phyloP scores from a whole-genome alignment of 2,888 invertebrate genomes.

The Cremastinae sp. region DNA sequence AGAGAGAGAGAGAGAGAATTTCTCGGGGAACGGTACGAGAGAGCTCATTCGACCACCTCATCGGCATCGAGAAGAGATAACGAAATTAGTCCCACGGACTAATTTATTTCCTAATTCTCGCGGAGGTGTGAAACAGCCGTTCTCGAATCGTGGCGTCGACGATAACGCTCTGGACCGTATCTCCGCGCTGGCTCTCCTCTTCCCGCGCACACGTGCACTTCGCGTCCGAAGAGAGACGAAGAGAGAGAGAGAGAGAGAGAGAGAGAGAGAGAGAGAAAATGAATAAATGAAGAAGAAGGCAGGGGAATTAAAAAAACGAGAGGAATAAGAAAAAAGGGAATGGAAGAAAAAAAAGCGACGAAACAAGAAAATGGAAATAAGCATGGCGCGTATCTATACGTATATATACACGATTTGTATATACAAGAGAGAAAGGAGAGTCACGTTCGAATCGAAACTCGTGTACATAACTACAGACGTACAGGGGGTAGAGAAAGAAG shows the following conservation, averaged over 20 bases:
- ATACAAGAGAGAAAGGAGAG: conserved; percentile 45
- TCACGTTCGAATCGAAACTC: conserved; percentile 58
- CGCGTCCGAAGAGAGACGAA: conserved; percentile 16
- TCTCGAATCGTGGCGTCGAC: conserved; percentile 74
- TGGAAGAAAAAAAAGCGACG: conserved; percentile 45
- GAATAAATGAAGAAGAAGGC: conserved; percentile 51
- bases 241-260: conserved; percentile 36
- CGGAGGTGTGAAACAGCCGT: conserved; percentile 80
- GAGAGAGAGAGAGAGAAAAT: conserved; percentile 37
- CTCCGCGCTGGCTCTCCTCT: background rate
- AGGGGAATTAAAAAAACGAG: conserved; percentile 38
- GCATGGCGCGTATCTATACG: conserved; percentile 33
- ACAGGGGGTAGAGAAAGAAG: conserved; percentile 20
- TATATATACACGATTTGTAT: conserved; percentile 20
- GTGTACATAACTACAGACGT: conserved; percentile 35
- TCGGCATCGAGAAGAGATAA: conserved; percentile 73
- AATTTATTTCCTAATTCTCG: conserved; percentile 80
- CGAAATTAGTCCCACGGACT: conserved; percentile 79
- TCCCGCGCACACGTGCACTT: background rate
- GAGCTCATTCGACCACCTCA: conserved; percentile 50
- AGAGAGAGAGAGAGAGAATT: conserved; percentile 2
- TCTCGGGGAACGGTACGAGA: background rate
- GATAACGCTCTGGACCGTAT: conserved; percentile 72
- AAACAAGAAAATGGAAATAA: conserved; percentile 59
- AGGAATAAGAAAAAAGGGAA: conserved; percentile 37